These are phyloP conservation scores for Urocolius indicus DNA, from an alignment of 2,113 vertebrate genomes.

Conservation along the genomic window DNA sequence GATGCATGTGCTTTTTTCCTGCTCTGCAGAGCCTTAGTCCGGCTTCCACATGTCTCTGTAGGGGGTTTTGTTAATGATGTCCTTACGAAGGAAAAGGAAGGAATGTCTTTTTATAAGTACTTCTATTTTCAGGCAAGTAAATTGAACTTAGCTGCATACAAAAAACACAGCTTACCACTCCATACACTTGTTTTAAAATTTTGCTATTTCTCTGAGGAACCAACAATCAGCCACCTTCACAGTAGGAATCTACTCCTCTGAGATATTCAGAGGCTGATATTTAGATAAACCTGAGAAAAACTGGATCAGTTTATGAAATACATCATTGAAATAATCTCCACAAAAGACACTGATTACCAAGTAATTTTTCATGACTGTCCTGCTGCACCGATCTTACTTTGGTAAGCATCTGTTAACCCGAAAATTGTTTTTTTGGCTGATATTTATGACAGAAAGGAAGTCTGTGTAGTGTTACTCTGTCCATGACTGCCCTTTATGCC, in stretches of 20 bases:
- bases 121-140: not conserved
- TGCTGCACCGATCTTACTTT: not conserved
- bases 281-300: not conserved
- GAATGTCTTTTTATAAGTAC: not conserved
- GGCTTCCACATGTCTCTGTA: not conserved
- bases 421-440: not conserved
- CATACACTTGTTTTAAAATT: not conserved
- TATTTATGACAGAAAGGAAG: not conserved
- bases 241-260: not conserved
- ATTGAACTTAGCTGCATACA: not conserved
- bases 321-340: not conserved
- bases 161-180: not conserved
- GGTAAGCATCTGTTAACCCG: not conserved
- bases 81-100: not conserved
- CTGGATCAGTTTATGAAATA: not conserved
- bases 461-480: not conserved
- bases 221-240: not conserved
- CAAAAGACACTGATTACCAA: not conserved
- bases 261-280: not conserved
- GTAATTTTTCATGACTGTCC: not conserved
- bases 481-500: not conserved
- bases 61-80: not conserved
- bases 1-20: accelerated
- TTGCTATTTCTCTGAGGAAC: not conserved
- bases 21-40: not conserved